Evolutionary conservation across 2,888 invertebrate species (phyloP), one percentile per base, ranked within the genome.

Genomic region (Brachyptera putata): DNA sequence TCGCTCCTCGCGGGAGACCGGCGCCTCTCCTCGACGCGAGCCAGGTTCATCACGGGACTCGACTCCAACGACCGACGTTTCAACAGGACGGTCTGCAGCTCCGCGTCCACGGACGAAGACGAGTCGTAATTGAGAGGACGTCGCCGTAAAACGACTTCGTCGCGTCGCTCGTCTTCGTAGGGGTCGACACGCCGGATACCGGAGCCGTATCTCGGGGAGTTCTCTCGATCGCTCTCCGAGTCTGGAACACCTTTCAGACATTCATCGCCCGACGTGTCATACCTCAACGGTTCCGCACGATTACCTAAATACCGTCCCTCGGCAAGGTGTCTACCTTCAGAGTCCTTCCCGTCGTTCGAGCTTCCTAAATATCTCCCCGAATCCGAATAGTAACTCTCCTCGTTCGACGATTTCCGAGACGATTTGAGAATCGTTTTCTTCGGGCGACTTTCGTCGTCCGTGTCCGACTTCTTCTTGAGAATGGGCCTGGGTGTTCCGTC

Each of bases 391-490:
- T 46, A 53, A 14, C 55, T 62, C 48, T 65, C 65, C 43, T 66
- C 69, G 60, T 66, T 67, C 25, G 84, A 84, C 69, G 82, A 79
- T 70, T 83, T 85, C 67, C 84, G 84, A 1, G 85, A 83, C 49
- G 83, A 81, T 73, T 91, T 92, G 43, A 92, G 75, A 67, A 92
- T 92, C 26, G 91, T 89, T 70, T 82, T 84, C 69, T 82, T 85
- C 0, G 86, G 86, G 66, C 83, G 80, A 53, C 87, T 86, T 67
- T 86, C 89, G 50, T 84, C 86, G 68, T 70, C 71, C 58, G 76
- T 74, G 46, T 69, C 69, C 1, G 63, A 63, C 73, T 93, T 92
- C 77, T 94, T 94, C 75, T 93, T 93, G 37, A 93, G 73, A 69
- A 93, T 93, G 2, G 93, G 92, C 73, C 76, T 73, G 1, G 78